phyloP scores from a whole-genome alignment of 2,888 invertebrate species.

The Caenorhabditis auriculariae region DNA sequence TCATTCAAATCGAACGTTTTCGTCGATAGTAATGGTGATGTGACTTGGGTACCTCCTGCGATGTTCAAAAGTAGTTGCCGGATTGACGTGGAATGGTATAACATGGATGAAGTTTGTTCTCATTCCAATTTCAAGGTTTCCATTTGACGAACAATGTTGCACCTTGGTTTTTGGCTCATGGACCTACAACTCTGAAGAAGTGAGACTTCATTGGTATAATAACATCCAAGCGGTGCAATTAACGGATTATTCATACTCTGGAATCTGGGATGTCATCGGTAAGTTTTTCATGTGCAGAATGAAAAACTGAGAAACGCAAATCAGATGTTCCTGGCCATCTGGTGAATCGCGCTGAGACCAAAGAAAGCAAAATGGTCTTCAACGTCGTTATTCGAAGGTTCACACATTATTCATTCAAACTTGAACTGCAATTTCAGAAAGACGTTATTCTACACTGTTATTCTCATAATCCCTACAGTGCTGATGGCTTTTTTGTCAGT shows the following conservation, averaged over 20 bases:
- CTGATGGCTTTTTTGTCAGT: conserved; percentile 92
- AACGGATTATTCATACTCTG: conserved; percentile 95
- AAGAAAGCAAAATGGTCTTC: conserved; percentile 58
- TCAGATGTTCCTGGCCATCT: conserved; percentile 64
- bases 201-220: conserved; percentile 76
- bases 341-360: conserved; percentile 37
- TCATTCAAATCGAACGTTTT: conserved; percentile 70
- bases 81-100: conserved; percentile 50
- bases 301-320: neutral
- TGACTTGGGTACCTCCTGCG: conserved; percentile 99
- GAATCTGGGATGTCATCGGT: conserved; percentile 96
- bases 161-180: conserved; percentile 59
- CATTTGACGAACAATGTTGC: conserved; percentile 60
- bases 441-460: conserved; percentile 97
- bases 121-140: conserved; percentile 34
- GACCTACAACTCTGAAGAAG: conserved; percentile 91
- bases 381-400: conserved; percentile 53
- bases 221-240: conserved; percentile 74
- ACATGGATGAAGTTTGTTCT: conserved; percentile 1
- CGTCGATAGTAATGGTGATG: conserved; percentile 42
- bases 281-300: neutral
- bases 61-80: conserved; percentile 71
- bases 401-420: neutral
- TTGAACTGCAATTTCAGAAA: conserved; percentile 70
- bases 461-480: conserved; percentile 96